Evolutionary conservation across 1,140 invertebrate species (phyloP), one percentile per base, ranked within the genome.

Genomic region (Lepidurus apus): DNA sequence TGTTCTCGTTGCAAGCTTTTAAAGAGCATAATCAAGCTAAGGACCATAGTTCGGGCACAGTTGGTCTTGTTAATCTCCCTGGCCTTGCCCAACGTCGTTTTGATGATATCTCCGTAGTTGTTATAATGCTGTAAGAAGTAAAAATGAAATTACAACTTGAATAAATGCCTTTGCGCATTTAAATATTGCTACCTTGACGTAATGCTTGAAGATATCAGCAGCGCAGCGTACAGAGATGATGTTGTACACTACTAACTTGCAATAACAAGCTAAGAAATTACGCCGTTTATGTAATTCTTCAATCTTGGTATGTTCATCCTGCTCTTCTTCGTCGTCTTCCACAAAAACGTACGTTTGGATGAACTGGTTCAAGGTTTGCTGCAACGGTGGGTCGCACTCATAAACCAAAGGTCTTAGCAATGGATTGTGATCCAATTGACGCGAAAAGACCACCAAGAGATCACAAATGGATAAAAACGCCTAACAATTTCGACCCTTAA

Each of bases 101-200:
- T 99, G 77, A 99, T 98, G 77, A 99, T 99, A 85, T 99, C 98
- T n/a, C 98, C 98, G 88, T 98, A 99, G 85, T 99, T 96, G 85
- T 97, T 97, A 84, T 98, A 98, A 85, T 95, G 98, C 91, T 95
- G 85, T 74, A 85, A 85, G 80, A 82, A 34, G 4, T 34, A 85
- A 80, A 83, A 13, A 43, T 75, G 75, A 53, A 74, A 74, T 9
- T 77, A 77, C 74, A 44, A 73, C 21, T 26, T 73, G 73, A 73
- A 73, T 26, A 73, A 73, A 73, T 21, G 73, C 73, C 21, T 26
- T 26, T 21, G 73, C 17, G 65, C 17, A 73, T 73, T n/a, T 73
- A 73, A 73, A 26, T 0, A 78, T 76, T 81, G 83, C 83, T 85
- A 94, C 93, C 88, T 96, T 98, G 76, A 98, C 95, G 85, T 99